Percentiles rank a stretch among this genome's conserved stretches.
Conservation (phyloP, 2,888 invertebrate genomes). For the Scaptomyza tumidula region DNA sequence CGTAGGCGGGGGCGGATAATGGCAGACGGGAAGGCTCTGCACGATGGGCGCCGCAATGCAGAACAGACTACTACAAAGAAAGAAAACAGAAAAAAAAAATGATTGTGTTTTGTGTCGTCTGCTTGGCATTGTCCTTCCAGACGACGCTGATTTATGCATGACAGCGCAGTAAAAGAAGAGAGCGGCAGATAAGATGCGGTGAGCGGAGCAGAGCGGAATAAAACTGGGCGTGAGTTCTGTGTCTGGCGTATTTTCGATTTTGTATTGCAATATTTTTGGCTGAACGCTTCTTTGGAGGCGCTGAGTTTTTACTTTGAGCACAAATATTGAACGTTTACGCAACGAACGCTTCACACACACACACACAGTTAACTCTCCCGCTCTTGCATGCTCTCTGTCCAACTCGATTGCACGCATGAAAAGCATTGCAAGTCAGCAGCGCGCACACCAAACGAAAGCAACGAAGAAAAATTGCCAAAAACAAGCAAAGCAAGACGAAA, state of each 20-base stretch:
- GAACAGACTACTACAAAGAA: conserved; percentile 18
- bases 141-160: conserved; percentile 76
- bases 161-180: conserved; percentile 35
- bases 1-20: conserved; percentile 14
- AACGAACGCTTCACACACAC: conserved; percentile 11
- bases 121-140: conserved; percentile 70
- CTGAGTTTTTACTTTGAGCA: conserved; percentile 61
- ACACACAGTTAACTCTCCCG: not conserved
- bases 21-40: conserved; percentile 13
- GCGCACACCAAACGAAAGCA: conserved; percentile 60
- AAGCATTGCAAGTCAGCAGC: conserved; percentile 77
- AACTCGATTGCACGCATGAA: conserved; percentile 67
- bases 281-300: conserved; percentile 63
- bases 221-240: conserved; percentile 30
- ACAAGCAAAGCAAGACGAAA: conserved; percentile 33
- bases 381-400: conserved; percentile 4
- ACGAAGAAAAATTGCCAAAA: conserved; percentile 76
- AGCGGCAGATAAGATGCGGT: not conserved
- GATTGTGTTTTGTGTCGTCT: conserved; percentile 75
- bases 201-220: not conserved
- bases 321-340: conserved; percentile 76
- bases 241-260: conserved; percentile 68
- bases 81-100: conserved; percentile 9
- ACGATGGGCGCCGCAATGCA: conserved; percentile 64
- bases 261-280: conserved; percentile 76